A percentile compares a stretch with the other conserved stretches of the same genome.
phyloP scores from a whole-genome alignment of 2,113 vertebrate species.

The Polypterus bichir region DNA sequence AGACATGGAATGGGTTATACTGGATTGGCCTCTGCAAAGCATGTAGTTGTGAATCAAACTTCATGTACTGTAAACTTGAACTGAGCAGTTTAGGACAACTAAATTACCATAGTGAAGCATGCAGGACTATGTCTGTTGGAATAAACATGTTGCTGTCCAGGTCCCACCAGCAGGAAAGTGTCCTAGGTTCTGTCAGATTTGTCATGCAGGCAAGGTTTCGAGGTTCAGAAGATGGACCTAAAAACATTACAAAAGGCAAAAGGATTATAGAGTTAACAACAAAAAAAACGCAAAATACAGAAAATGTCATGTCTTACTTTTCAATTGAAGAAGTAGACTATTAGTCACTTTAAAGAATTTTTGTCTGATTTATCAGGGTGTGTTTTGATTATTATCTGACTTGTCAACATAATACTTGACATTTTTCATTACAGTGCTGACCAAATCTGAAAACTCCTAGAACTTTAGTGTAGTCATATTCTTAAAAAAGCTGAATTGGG shows the following conservation, averaged over 20 bases:
- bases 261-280: not conserved
- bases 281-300: not conserved
- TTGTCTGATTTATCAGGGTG: not conserved
- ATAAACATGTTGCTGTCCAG: conserved; percentile 44
- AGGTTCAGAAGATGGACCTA: conserved; percentile 61
- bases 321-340: not conserved
- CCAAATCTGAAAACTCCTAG: not conserved
- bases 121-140: conserved; percentile 45
- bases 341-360: not conserved
- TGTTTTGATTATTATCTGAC: too few species aligned
- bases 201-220: conserved; percentile 66
- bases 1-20: too few species aligned
- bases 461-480: not conserved
- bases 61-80: not conserved
- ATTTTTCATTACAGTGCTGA: too few species aligned
- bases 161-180: conserved; percentile 66
- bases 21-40: conserved; percentile 25
- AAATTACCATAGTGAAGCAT: conserved; percentile 31
- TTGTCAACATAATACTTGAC: too few species aligned
- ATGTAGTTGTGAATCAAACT: not conserved
- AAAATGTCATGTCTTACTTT: not conserved
- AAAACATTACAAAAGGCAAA: not conserved
- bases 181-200: conserved; percentile 38
- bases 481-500: too few species aligned
- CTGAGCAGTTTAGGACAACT: accelerated